Base-by-base conservation (phyloP, 2,113 vertebrate genomes). In the Rhinogobius similis region DNA sequence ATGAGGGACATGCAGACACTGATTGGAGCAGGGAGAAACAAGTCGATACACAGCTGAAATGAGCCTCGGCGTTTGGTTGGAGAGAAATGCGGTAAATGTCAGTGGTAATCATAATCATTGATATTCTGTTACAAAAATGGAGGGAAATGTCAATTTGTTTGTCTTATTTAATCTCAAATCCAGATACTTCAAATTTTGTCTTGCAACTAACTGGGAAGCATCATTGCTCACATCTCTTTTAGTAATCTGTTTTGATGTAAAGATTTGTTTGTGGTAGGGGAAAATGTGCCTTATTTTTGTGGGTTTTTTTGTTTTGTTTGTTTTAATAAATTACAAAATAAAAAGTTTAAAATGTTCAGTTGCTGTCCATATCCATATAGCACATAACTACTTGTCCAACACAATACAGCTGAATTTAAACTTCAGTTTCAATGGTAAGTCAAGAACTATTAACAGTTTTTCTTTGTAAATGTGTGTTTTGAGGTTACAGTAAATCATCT, bases 11-110 rank as follows among this genome's bases (percentile, higher is more conserved):
- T 76, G 79, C 44, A 78, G 66, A 75, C 67, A 82, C 65, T 65
- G 78, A 73, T 69, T 77, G 70, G 24, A 63, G 62, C 50, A 20
- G 24, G 68, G 69, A 67, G 76, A 72, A 78, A 72, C 75, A 73
- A 79, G 73, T 88, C 83, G n/a, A 86, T 86, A 62, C 70, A 0
- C 0, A 70, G 65, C 62, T 67, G 81, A 83, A 83, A 80, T 58
- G 62, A 50, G 53, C 36, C 50, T 9, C 36, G 48, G 52, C 46
- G 74, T 21, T 58, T 44, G 46, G 55, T 70, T 75, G 68, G 27
- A 67, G 62, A 73, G 62, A 68, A 81, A 64, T 76, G 68, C 53
- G 61, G 55, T 38, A 74, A 86, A 82, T 84, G 79, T 76, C 77
- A 79, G 56, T 71, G 20, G 10, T 68, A 71, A 79, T 79, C 52